These are phyloP conservation scores for Micromussa lordhowensis DNA, from an alignment of 92 coral and sea anemone species.

Conservation along the genomic window DNA sequence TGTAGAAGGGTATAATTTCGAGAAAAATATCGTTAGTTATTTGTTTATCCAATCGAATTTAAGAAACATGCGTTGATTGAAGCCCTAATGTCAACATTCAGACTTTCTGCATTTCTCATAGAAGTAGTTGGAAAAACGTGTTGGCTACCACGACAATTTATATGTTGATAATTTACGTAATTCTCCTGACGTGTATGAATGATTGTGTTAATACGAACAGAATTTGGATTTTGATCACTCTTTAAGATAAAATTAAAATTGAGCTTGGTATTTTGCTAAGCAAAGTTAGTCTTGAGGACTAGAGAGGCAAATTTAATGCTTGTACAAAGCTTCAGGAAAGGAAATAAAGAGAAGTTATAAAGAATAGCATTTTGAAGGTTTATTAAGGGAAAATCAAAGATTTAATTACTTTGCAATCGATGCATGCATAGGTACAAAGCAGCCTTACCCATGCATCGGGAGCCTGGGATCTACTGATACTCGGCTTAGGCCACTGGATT, in stretches of 20 bases:
- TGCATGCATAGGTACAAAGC: too few relatives aligned
- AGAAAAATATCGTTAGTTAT: neutral
- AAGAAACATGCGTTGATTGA: neutral
- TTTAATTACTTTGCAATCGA: too few relatives aligned
- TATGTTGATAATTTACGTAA: neutral
- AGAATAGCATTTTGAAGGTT: neutral
- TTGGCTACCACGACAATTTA: neutral
- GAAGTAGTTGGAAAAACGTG: neutral
- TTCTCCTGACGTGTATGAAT: neutral
- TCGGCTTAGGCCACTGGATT: too few relatives aligned
- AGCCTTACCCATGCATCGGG: too few relatives aligned
- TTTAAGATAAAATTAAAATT: neutral
- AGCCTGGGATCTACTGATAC: too few relatives aligned
- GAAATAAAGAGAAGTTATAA: slow-evolving; percentile 9
- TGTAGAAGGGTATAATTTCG: neutral
- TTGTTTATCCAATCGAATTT: neutral
- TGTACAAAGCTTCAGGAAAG: slow-evolving; percentile 26
- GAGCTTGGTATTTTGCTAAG: slow-evolving; percentile 13
- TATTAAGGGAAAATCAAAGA: neutral
- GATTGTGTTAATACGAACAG: neutral
- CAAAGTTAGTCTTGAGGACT: neutral
- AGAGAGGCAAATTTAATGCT: slow-evolving; percentile 22
- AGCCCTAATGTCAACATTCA: neutral
- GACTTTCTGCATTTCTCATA: neutral
- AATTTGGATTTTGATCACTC: neutral